A percentile compares a stretch with the other conserved stretches of the same genome.
Evolutionary conservation across 2,888 invertebrate genomes (phyloP).

Genomic region (Notodonta dromedarius): DNA sequence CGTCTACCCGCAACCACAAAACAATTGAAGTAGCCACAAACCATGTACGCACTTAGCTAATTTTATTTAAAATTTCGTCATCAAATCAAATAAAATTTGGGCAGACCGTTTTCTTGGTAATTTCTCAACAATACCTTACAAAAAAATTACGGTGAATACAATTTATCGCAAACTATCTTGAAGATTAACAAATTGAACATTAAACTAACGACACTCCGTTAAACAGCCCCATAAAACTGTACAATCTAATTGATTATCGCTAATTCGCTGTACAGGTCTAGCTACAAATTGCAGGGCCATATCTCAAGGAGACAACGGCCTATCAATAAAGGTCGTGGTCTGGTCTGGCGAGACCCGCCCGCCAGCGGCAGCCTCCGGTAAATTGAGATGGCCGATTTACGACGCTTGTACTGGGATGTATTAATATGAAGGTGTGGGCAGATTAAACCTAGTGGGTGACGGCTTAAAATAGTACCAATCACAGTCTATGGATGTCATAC

Average conservation of each 20-base stretch:
- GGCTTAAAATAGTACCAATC: too few species aligned
- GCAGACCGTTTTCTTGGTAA: too few species aligned
- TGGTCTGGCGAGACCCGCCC: conserved; percentile 19
- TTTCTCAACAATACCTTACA: too few species aligned
- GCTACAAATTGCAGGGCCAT: conserved; percentile 39
- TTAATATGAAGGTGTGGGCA: neutral
- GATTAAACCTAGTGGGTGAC: neutral
- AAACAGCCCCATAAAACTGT: conserved; percentile 10
- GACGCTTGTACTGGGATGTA: conserved; percentile 20
- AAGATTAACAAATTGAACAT: too few species aligned
- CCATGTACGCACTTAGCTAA: too few species aligned
- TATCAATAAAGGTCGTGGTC: conserved; percentile 45
- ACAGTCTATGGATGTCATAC: too few species aligned
- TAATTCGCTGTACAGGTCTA: conserved; percentile 31
- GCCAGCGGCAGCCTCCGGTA: conserved; percentile 15
- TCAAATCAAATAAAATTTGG: too few species aligned
- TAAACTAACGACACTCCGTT: neutral
- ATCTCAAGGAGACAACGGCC: conserved; percentile 52
- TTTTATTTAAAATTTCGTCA: too few species aligned
- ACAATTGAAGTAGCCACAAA: too few species aligned
- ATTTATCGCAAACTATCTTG: too few species aligned
- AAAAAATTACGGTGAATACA: too few species aligned
- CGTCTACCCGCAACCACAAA: too few species aligned
- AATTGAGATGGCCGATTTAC: conserved; percentile 47
- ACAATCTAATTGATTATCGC: conserved; percentile 42